Evolutionary conservation across 2,888 invertebrate species (phyloP).

Genomic region (Gerris lacustris): DNA sequence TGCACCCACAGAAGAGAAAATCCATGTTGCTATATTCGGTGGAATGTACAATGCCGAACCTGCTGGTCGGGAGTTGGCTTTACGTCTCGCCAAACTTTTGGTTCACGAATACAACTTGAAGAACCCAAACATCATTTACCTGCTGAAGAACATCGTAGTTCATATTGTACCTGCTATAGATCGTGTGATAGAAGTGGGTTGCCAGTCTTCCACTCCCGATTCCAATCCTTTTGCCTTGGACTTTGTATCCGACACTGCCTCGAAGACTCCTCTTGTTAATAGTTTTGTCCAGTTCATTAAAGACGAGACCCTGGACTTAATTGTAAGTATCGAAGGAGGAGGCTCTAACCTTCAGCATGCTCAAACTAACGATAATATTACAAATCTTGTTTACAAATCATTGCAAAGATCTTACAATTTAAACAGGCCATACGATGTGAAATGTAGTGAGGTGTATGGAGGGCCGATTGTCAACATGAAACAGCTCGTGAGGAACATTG

Average conservation of each 20-base stretch:
- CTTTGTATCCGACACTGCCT: slow-evolving; percentile 23
- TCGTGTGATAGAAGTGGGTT: slow-evolving; percentile 34
- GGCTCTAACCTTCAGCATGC: slow-evolving; percentile 29
- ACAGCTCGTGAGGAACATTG: neutral
- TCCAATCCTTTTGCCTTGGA: slow-evolving; percentile 26
- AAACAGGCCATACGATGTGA: neutral
- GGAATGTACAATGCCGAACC: slow-evolving; percentile 71
- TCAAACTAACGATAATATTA: neutral
- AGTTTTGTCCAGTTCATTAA: slow-evolving; percentile 53
- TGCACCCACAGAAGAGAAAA: slow-evolving; percentile 64
- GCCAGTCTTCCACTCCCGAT: slow-evolving; percentile 24
- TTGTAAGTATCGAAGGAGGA: slow-evolving; percentile 31
- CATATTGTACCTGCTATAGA: slow-evolving; percentile 64
- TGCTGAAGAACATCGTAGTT: slow-evolving; percentile 60
- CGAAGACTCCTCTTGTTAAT: slow-evolving; percentile 41
- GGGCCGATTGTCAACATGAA: neutral
- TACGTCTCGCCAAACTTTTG: slow-evolving; percentile 73
- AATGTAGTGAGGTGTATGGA: neutral
- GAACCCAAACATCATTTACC: slow-evolving; percentile 49
- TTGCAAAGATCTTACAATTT: neutral
- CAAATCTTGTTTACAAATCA: slow-evolving; percentile 6
- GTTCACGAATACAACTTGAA: slow-evolving; percentile 55
- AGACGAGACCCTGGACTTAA: slow-evolving; percentile 38
- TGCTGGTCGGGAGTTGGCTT: slow-evolving; percentile 66
- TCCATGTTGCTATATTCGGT: slow-evolving; percentile 71